Conservation (phyloP, 2,797 vertebrate genomes). For the Danio kyathit region DNA sequence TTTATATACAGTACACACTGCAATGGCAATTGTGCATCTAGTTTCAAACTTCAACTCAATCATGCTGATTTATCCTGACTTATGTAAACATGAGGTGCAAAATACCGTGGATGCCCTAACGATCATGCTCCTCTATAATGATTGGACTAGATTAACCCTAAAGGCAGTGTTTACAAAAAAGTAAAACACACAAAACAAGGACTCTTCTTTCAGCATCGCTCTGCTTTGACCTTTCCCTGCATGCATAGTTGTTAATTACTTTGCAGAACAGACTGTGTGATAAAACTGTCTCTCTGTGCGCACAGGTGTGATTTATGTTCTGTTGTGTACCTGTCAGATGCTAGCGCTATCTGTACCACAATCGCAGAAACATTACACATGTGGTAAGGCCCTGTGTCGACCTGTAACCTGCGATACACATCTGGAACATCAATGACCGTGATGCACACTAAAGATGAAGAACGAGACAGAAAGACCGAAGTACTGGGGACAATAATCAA, state of each 20-base stretch:
- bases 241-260: conserved; percentile 40
- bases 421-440: conserved; percentile 75
- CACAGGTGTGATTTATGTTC: conserved; percentile 79
- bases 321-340: conserved; percentile 79
- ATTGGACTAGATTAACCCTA: background rate
- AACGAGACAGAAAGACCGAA: conserved; percentile 19
- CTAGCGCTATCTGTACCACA: conserved; percentile 77
- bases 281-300: conserved; percentile 42
- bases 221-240: conserved; percentile 34
- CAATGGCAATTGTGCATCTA: background rate
- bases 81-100: background rate
- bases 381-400: conserved; percentile 75
- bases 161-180: background rate
- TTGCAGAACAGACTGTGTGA: conserved; percentile 25
- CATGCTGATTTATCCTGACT: background rate
- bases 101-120: background rate
- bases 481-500: conserved; percentile 39
- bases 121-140: background rate
- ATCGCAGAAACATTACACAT: conserved; percentile 79
- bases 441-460: conserved; percentile 56
- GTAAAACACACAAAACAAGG: background rate
- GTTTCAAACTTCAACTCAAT: background rate
- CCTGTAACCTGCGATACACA: conserved; percentile 77
- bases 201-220: conserved; percentile 8
- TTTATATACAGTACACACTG: too few species aligned